These are phyloP conservation scores for Tenthredo scrophulariae DNA, from an alignment of 2,888 invertebrate species.

Conservation along the genomic window DNA sequence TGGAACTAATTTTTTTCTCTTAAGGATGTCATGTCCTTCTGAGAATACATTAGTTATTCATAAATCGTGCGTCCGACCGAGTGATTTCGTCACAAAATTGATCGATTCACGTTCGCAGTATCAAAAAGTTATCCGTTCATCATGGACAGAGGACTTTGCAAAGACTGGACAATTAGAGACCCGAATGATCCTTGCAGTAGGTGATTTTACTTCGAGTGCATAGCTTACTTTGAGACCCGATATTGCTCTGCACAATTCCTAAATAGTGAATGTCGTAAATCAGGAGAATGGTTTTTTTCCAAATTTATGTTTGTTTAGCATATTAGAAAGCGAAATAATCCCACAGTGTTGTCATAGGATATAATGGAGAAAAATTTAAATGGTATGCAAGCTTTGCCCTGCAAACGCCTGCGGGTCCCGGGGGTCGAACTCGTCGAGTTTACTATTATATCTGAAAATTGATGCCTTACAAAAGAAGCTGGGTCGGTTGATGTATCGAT, in stretches of 20 bases:
- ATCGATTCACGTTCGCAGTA: no score
- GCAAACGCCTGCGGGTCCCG: slow-evolving; percentile 9
- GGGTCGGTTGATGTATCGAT: slow-evolving; percentile 30
- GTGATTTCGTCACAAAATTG: no score
- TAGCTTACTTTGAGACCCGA: no score
- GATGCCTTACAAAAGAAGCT: slow-evolving; percentile 22
- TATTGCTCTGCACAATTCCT: not conserved
- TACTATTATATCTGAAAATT: slow-evolving; percentile 43
- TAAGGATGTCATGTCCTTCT: not conserved
- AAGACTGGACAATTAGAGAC: no score
- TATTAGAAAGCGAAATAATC: slow-evolving; percentile 26
- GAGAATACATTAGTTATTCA: not conserved
- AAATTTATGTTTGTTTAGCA: not conserved
- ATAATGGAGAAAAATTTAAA: not conserved
- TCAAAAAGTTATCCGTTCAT: no score
- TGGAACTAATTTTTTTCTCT: not conserved
- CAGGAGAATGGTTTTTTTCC: not conserved
- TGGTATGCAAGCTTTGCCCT: slow-evolving; percentile 11
- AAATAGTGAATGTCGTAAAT: not conserved
- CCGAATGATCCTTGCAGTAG: no score
- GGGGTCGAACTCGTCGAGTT: slow-evolving; percentile 37
- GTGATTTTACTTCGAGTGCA: no score
- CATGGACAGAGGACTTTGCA: no score
- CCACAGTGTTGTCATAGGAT: not conserved
- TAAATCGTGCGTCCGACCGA: no score